Evolutionary conservation across 2,797 vertebrate species (phyloP), one percentile per base, ranked within the genome.

Genomic region (Cossypha niveicapilla): DNA sequence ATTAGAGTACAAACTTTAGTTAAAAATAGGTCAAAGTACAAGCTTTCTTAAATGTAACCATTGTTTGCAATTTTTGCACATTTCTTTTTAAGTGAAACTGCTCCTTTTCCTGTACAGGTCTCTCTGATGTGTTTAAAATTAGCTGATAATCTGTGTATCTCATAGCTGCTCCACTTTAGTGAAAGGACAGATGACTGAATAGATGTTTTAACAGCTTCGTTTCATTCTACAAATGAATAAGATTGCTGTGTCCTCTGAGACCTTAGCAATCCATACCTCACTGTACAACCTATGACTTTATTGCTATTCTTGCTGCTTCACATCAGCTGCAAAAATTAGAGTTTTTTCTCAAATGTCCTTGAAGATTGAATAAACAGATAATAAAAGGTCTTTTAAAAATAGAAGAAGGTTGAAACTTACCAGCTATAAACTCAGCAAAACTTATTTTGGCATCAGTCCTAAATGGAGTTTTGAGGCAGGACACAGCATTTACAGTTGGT

Each of bases 341-440:
- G 3, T 30, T 62, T 94, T 89, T 87, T 85, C 67, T 81, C 61
- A 89, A 89, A 70, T 39, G 63, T 42, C 67, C 61, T 94, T 88
- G 57, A 37, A 90, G 77, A 75, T 92, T 83, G 63, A 92, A 77
- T 66, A 92, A 91, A 90, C 60, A 92, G 58, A 92, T 90, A 86
- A 63, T 78, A 48, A 88, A 92, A 90, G 76, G 39, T 56, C 62
- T 81, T 92, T 63, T 86, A 88, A 94, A 94, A 93, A 86, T 83
- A 90, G 65, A 51, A 87, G 8, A 70, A 72, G 28, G 45, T 83
- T 91, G 79, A 62, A 92, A 86, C 39, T 70, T 84, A 48, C 58
- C 58, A 68, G 35, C 47, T 73, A 27, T 84, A 88, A 94, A 79
- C 41, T 93, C 91, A 90, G 62, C 79, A 78, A 76, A 96, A 75